Conservation (phyloP, 2,888 invertebrate genomes). For the Tachina grossa region DNA sequence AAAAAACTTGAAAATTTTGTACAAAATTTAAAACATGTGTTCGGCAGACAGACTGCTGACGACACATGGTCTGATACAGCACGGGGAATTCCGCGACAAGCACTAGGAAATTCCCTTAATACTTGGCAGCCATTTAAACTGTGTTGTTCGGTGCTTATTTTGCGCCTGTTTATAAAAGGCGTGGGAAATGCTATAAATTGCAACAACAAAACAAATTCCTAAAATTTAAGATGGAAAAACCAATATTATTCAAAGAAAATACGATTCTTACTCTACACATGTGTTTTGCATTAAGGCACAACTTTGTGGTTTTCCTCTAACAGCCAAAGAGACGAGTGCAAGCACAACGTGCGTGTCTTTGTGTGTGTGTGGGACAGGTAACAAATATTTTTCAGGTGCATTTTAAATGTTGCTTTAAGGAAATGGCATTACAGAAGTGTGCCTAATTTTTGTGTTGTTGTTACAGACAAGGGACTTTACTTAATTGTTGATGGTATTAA, state of each 20-base stretch:
- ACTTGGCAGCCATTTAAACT: slow-evolving; percentile 24
- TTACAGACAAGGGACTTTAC: slow-evolving; percentile 69
- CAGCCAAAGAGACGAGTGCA: not conserved
- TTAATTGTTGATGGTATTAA: slow-evolving; percentile 80
- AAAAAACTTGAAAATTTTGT: slow-evolving; percentile 40
- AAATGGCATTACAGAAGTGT: slow-evolving; percentile 10
- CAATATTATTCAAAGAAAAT: slow-evolving; percentile 71
- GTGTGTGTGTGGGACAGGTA: slow-evolving; percentile 31
- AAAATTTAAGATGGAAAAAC: slow-evolving; percentile 76
- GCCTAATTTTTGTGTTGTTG: slow-evolving; percentile 22
- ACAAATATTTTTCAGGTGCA: not conserved
- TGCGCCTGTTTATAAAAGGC: slow-evolving; percentile 62
- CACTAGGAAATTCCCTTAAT: slow-evolving; percentile 75
- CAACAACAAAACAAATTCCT: slow-evolving; percentile 70
- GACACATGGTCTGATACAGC: slow-evolving; percentile 74
- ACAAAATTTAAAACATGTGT: slow-evolving; percentile 63
- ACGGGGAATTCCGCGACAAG: slow-evolving; percentile 30
- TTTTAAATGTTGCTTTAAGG: slow-evolving; percentile 6
- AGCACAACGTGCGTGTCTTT: not conserved
- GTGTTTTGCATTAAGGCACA: slow-evolving; percentile 73
- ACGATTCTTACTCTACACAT: slow-evolving; percentile 74
- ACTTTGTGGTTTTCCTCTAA: slow-evolving; percentile 55
- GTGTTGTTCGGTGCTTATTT: slow-evolving; percentile 5
- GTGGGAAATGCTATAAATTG: slow-evolving; percentile 76
- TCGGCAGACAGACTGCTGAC: slow-evolving; percentile 54